Base-by-base conservation (phyloP, 1,140 invertebrate species). In the Eriosoma lanigerum region DNA sequence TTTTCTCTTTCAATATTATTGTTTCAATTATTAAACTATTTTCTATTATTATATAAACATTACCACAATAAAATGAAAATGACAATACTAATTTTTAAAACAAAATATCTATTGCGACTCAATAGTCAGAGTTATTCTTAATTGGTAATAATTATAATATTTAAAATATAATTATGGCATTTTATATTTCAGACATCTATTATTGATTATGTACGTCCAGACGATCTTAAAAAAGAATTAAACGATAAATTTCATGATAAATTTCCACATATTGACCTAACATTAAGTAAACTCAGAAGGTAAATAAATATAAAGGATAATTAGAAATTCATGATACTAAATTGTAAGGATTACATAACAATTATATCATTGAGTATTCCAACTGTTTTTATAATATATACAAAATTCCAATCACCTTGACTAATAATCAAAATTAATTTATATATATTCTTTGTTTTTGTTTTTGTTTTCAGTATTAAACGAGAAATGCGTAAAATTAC, bases 181-280 rank as follows among this genome's bases (percentile, higher is more conserved):
- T n/a, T n/a, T n/a, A n/a, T 82, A 80, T 85, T 86, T 80, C 83
- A 90, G 90, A 95, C 94, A 15, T 98, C 96, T 3, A 94, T 98
- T 24, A 98, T 98, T 83, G 96, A 98, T 86, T 98, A 98, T 86
- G 96, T 97, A 1, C 92, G 95, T 84, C 96, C 96, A 32, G 93
- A 94, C n/a, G 96, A 98, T 87, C 87, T 99, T 76, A 98, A 98
- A 85, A 97, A 96, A 86, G 97, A 98, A 88, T 87, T 98, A 0
- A 99, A 99, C 87, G 96, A 98, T 84, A 98, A 98, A 87, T 99
- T 99, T 85, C 90, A 91, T 83, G 95, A 96, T 84, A 96, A 96
- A 84, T 98, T 98, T 88, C 97, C 97, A 1, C 91, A 95, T 82
- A 93, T 98, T 82, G 93, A 98, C 85, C 87, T 99, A 0, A 98